Evolutionary conservation across 2,888 invertebrate species (phyloP).

Genomic region (Athalia rosae): DNA sequence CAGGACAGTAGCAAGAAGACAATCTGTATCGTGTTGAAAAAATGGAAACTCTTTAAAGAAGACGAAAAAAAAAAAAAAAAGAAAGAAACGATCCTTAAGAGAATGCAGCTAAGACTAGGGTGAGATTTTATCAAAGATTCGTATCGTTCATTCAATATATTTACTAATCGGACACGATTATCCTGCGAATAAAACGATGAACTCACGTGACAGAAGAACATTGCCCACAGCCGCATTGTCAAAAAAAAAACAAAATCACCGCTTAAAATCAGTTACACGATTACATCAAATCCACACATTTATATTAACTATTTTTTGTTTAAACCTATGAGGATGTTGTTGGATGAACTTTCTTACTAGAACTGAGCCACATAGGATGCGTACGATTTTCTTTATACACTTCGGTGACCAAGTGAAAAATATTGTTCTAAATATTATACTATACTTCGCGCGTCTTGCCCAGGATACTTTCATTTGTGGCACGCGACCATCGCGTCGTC

Average conservation of each 20-base stretch:
- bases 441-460: conserved; percentile 60
- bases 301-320: conserved; percentile 5
- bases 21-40: conserved; percentile 57
- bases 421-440: conserved; percentile 74
- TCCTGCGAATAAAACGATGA: background rate
- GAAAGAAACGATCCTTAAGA: background rate
- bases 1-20: conserved; percentile 64
- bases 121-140: background rate
- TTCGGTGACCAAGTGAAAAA: conserved; percentile 73
- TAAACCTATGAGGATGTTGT: conserved; percentile 56
- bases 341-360: conserved; percentile 67
- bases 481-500: conserved; percentile 67
- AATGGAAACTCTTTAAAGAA: conserved; percentile 3
- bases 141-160: background rate
- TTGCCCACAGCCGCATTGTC: conserved; percentile 44
- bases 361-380: conserved; percentile 72
- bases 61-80: background rate
- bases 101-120: background rate
- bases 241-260: background rate
- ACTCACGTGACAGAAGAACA: conserved; percentile 34
- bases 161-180: background rate
- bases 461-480: conserved; percentile 73
- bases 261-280: conserved; percentile 44
- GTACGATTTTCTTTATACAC: conserved; percentile 74
- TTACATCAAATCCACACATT: conserved; percentile 48